Conservation (phyloP, 2,888 invertebrate genomes). For the Melinaea marsaeus region DNA sequence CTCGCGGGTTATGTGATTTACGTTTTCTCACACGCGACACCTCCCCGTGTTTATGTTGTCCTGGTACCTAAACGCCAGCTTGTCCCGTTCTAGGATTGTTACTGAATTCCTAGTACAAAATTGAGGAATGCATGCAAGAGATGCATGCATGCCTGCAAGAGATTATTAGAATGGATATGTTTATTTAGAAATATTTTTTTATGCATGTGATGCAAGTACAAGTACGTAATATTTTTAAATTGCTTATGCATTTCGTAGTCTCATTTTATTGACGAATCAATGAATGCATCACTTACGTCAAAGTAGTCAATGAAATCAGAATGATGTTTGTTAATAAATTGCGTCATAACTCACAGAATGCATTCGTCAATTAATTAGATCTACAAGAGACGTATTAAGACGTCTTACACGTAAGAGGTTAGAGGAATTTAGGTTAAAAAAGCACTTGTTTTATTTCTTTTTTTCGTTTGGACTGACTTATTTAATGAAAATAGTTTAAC, state of each 20-base stretch:
- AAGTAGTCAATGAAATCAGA: conserved; percentile 15
- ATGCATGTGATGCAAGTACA: neutral
- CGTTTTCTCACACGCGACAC: conserved; percentile 58
- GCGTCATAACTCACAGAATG: conserved; percentile 15
- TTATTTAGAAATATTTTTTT: neutral
- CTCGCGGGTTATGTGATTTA: conserved; percentile 74
- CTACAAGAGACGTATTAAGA: neutral
- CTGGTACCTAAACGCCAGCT: conserved; percentile 42
- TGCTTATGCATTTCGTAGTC: neutral
- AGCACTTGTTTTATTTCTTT: neutral
- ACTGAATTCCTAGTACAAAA: conserved; percentile 6
- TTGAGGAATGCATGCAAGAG: neutral
- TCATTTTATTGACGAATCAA: conserved; percentile 22
- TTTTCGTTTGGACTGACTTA: neutral
- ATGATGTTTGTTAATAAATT: conserved; percentile 12
- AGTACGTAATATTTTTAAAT: neutral
- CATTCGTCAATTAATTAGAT: conserved; percentile 9
- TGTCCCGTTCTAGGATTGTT: conserved; percentile 1
- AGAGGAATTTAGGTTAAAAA: too few species aligned
- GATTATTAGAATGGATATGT: neutral
- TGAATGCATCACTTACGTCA: conserved; percentile 20
- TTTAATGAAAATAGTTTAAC: neutral
- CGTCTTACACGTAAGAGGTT: too few species aligned
- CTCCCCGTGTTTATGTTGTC: conserved; percentile 48
- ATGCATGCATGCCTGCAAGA: neutral